Conservation (phyloP, 2,888 invertebrate genomes). For the Philereme transversata region DNA sequence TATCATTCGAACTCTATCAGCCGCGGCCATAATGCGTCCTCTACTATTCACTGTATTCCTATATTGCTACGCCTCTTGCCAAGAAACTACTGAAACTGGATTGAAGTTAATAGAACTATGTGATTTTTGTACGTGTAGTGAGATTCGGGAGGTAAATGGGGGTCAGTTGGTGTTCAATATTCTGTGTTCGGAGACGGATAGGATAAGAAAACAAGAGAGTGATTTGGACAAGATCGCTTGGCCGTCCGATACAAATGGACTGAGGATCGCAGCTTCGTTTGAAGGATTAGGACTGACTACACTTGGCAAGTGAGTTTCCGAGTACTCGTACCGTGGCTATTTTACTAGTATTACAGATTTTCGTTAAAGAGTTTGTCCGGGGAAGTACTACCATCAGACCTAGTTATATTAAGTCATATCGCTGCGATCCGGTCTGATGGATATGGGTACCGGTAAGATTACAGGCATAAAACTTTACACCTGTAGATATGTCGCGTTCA, state of each 20-base stretch:
- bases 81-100: conserved; percentile 52
- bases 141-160: conserved; percentile 70
- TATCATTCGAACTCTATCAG: conserved; percentile 73
- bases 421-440: no score
- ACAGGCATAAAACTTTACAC: no score
- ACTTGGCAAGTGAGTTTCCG: conserved; percentile 71
- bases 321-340: not conserved
- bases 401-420: no score
- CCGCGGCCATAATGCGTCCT: conserved; percentile 65
- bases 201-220: conserved; percentile 59
- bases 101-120: conserved; percentile 62
- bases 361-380: no score
- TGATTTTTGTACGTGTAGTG: conserved; percentile 76
- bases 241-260: conserved; percentile 72
- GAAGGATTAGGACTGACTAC: conserved; percentile 71
- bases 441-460: no score
- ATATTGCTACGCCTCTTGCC: conserved; percentile 52
- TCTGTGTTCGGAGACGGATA: conserved; percentile 72
- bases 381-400: no score
- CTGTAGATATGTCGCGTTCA: no score
- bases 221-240: conserved; percentile 75
- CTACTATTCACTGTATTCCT: conserved; percentile 60
- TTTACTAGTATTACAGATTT: no score
- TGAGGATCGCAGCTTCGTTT: conserved; percentile 73
- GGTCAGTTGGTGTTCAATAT: conserved; percentile 73